Percentiles rank a stretch among this genome's conserved stretches.
Evolutionary conservation across 2,113 vertebrate species (phyloP).

Genomic region (Megaleporinus macrocephalus): DNA sequence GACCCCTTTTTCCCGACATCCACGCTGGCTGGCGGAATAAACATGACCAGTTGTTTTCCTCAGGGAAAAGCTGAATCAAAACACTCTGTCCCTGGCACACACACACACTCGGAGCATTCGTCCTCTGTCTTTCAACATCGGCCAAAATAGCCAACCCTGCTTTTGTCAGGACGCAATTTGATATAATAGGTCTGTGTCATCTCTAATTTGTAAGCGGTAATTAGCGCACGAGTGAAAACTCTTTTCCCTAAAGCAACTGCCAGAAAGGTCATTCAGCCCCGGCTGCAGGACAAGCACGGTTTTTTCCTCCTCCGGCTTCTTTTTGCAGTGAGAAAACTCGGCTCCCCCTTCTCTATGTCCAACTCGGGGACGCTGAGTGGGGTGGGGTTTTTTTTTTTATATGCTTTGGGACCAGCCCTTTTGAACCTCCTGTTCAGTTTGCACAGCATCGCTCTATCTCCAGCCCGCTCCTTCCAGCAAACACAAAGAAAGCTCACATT

Average conservation of each 20-base stretch:
- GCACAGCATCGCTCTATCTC: conserved; percentile 8
- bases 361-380: neutral
- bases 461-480: neutral
- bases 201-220: conserved; percentile 47
- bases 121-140: conserved; percentile 8
- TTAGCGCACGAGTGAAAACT: conserved; percentile 34
- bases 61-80: conserved; percentile 22
- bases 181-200: conserved; percentile 12
- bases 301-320: neutral
- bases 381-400: neutral
- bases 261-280: conserved; percentile 38
- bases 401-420: conserved; percentile 34
- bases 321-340: neutral
- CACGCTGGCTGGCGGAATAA: conserved; percentile 45
- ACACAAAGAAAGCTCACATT: neutral
- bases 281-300: neutral
- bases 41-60: conserved; percentile 47
- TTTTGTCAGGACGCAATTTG: conserved; percentile 1
- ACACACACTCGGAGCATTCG: conserved; percentile 21
- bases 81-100: conserved; percentile 24
- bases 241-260: conserved; percentile 30
- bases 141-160: conserved; percentile 3
- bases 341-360: neutral
- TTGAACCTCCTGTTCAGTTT: conserved; percentile 44
- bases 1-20: conserved; percentile 48